These are phyloP conservation scores for Lasiurus cinereus DNA, from an alignment of 2,113 vertebrate species.

Conservation along the genomic window DNA sequence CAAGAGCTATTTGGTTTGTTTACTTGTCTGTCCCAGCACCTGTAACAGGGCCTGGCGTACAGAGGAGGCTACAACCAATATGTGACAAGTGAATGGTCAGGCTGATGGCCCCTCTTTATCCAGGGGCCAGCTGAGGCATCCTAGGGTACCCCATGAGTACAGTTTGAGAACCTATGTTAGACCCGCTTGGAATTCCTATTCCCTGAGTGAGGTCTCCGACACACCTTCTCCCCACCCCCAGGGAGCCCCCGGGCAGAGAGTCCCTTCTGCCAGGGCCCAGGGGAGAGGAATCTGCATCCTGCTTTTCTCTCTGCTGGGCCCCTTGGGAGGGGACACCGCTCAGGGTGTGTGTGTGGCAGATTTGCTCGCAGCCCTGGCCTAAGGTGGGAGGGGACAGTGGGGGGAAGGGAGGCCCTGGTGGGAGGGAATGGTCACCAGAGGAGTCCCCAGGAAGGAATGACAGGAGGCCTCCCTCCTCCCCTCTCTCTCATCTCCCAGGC, in stretches of 20 bases:
- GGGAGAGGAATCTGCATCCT: neutral
- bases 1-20: neutral
- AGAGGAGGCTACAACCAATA: neutral
- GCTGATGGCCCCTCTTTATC: neutral
- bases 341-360: neutral
- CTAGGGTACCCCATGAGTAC: neutral
- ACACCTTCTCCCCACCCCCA: neutral
- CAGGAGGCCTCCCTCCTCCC: neutral
- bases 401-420: neutral
- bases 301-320: no score
- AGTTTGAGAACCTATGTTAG: neutral
- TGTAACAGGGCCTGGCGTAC: neutral
- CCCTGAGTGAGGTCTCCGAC: neutral
- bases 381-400: neutral
- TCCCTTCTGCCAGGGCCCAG: neutral
- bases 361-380: neutral
- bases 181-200: neutral
- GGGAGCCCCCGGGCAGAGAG: fast-evolving
- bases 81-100: neutral
- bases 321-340: neutral
- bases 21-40: neutral
- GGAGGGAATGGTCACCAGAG: neutral
- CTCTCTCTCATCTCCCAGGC: neutral
- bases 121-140: neutral
- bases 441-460: neutral